Evolutionary conservation across 2,888 invertebrate species (phyloP).

Genomic region (Cylloceria caligata): DNA sequence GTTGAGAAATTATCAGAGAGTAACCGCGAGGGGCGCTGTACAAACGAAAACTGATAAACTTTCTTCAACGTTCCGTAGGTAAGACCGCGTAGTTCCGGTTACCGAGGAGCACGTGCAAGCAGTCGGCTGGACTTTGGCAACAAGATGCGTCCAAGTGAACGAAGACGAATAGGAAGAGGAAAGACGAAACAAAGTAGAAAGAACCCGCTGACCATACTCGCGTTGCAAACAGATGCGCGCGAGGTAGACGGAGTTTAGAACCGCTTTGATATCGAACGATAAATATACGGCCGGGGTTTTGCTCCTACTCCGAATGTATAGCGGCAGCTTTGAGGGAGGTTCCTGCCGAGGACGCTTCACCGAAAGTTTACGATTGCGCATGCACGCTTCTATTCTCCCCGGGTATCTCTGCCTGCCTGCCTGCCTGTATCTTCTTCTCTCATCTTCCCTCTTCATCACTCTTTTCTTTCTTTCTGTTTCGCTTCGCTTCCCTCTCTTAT

Average conservation of each 20-base stretch:
- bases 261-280: constrained; percentile 55
- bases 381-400: constrained; percentile 37
- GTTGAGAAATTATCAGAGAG: constrained; percentile 11
- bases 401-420: constrained; percentile 2
- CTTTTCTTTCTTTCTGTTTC: constrained; percentile 27
- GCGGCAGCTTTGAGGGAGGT: constrained; percentile 48
- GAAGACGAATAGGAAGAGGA: constrained; percentile 24
- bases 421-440: constrained; percentile 14
- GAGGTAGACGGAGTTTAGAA: constrained; percentile 28
- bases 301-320: not conserved
- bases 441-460: constrained; percentile 28
- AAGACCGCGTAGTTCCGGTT: not conserved
- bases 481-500: constrained; percentile 20
- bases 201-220: constrained; percentile 26
- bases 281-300: constrained; percentile 46
- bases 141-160: constrained; percentile 30
- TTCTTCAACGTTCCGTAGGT: not conserved
- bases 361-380: constrained; percentile 49
- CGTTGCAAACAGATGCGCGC: constrained; percentile 39
- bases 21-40: not conserved
- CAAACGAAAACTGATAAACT: constrained; percentile 27
- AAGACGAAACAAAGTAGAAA: constrained; percentile 23
- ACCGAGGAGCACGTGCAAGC: constrained; percentile 18
- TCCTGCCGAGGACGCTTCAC: constrained; percentile 22
- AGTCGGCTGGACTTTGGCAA: constrained; percentile 12